Percentiles rank a stretch among this genome's conserved stretches.
Evolutionary conservation across 64 coral and sea anemone genomes (phyloP).

Genomic region (Acropora tenuis): DNA sequence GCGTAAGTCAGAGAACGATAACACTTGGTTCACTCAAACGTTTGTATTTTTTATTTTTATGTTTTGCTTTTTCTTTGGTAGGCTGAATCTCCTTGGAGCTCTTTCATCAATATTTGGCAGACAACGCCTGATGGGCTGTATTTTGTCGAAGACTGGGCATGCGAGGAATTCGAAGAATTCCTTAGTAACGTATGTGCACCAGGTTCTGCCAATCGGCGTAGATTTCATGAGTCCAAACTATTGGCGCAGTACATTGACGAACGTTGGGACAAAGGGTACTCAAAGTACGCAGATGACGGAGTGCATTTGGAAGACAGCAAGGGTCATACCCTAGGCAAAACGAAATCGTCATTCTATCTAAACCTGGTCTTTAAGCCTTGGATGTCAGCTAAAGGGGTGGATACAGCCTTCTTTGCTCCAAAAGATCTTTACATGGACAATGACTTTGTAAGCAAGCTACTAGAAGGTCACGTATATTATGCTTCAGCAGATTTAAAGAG

Average conservation of each 20-base stretch:
- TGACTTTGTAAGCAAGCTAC: constrained; percentile 28
- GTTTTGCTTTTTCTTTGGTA: neutral
- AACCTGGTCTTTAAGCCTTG: constrained; percentile 59
- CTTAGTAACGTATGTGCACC: neutral
- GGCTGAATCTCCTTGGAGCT: constrained; percentile 68
- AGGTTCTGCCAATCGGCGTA: neutral
- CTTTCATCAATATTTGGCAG: constrained; percentile 58
- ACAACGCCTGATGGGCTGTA: constrained; percentile 60
- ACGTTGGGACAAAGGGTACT: constrained; percentile 71
- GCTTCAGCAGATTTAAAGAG: constrained; percentile 32
- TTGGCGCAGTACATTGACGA: constrained; percentile 56
- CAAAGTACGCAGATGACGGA: constrained; percentile 47
- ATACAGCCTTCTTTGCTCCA: constrained; percentile 14
- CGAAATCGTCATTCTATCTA: constrained; percentile 70
- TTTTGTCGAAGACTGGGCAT: constrained; percentile 72
- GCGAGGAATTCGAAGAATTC: constrained; percentile 74
- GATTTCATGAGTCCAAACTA: neutral
- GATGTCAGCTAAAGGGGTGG: constrained; percentile 26
- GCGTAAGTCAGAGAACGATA: no score
- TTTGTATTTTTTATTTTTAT: neutral
- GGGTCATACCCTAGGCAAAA: constrained; percentile 30
- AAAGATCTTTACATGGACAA: constrained; percentile 38
- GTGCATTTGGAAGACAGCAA: constrained; percentile 61
- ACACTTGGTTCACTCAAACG: neutral
- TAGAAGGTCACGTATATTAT: constrained; percentile 69